These are phyloP conservation scores for Zaprionus tsacasi DNA, from an alignment of 1,140 invertebrate species.

Conservation along the genomic window DNA sequence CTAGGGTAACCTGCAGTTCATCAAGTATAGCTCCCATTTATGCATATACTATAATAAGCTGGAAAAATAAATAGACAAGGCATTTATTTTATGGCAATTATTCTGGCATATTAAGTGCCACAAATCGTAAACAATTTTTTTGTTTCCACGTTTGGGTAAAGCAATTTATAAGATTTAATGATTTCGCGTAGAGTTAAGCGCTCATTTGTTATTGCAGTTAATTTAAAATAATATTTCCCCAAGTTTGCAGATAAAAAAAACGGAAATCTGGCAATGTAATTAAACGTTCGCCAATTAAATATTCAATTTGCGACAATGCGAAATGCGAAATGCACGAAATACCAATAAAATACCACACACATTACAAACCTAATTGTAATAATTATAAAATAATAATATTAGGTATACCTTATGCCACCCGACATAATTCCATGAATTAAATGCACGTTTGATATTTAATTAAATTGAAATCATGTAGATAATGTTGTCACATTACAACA, in stretches of 20 bases:
- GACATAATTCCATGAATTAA: slow-evolving; percentile 38
- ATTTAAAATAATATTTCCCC: slow-evolving; percentile 4
- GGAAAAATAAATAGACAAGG: slow-evolving; percentile 29
- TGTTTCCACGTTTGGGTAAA: neutral
- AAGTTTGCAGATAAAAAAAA: neutral
- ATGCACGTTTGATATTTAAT: slow-evolving; percentile 37
- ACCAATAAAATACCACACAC: slow-evolving; percentile 6
- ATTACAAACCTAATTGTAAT: neutral
- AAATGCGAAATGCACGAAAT: neutral
- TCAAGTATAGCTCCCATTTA: neutral
- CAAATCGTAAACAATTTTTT: slow-evolving; percentile 14
- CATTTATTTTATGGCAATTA: slow-evolving; percentile 30
- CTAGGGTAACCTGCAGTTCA: neutral
- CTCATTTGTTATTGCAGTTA: slow-evolving; percentile 3
- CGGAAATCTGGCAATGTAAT: slow-evolving; percentile 1
- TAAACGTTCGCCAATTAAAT: slow-evolving; percentile 8
- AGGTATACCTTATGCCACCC: neutral
- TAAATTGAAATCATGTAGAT: slow-evolving; percentile 43
- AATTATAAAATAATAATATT: slow-evolving; percentile 17
- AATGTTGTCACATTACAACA: slow-evolving; percentile 46
- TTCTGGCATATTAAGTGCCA: slow-evolving; percentile 34
- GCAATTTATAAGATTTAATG: slow-evolving; percentile 22
- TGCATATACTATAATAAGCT: slow-evolving; percentile 15
- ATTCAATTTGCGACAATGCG: neutral
- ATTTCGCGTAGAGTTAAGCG: neutral